Conservation (phyloP, 1,140 invertebrate genomes). For the Notospermus geniculatus region DNA sequence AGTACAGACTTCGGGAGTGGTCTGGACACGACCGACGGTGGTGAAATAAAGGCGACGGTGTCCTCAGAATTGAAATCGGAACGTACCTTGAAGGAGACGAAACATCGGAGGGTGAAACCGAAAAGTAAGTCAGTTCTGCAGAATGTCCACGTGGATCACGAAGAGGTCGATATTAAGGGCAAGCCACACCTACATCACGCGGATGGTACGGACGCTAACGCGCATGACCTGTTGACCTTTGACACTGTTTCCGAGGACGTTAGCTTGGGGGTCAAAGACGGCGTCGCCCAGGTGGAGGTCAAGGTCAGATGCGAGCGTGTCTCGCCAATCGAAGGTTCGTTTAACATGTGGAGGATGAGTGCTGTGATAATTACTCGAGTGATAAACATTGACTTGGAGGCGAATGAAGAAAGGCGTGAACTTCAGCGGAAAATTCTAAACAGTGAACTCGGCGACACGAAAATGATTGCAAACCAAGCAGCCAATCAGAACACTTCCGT, state of each 20-base stretch:
- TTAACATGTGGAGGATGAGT: conserved; percentile 52
- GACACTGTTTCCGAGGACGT: conserved; percentile 52
- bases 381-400: conserved; percentile 50
- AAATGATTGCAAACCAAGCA: neutral
- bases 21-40: neutral
- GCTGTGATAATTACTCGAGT: conserved; percentile 50
- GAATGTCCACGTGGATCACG: conserved; percentile 47
- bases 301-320: conserved; percentile 49
- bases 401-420: conserved; percentile 44
- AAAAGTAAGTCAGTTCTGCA: conserved; percentile 28
- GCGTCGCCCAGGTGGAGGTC: conserved; percentile 46
- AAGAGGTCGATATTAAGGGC: conserved; percentile 49
- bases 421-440: conserved; percentile 46
- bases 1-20: neutral
- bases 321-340: conserved; percentile 44
- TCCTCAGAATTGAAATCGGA: neutral
- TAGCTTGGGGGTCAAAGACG: conserved; percentile 42
- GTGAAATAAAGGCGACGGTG: neutral
- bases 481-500: neutral
- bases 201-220: conserved; percentile 29
- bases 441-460: conserved; percentile 4
- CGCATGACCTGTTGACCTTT: conserved; percentile 32
- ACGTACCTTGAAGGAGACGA: neutral
- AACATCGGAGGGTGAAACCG: neutral
- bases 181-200: conserved; percentile 43